Percentiles rank a stretch among this genome's conserved stretches.
These are phyloP conservation scores for Zosterops japonicus DNA, from an alignment of 2,113 vertebrate genomes.

Conservation along the genomic window DNA sequence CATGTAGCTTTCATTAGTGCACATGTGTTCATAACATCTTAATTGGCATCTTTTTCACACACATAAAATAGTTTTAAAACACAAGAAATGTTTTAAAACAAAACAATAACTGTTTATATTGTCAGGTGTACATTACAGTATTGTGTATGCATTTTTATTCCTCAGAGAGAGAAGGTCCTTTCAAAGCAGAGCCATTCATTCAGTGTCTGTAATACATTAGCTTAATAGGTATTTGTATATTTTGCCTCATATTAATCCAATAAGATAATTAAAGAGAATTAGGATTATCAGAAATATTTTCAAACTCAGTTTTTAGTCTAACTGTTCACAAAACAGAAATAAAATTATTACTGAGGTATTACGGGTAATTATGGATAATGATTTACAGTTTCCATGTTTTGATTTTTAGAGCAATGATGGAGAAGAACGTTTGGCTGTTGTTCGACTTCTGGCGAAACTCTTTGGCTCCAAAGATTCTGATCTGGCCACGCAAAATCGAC, in stretches of 20 bases:
- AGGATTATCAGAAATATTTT: neutral
- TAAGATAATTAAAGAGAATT: neutral
- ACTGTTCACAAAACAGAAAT: neutral
- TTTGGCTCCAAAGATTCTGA: slow-evolving; percentile 99
- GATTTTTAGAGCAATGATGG: slow-evolving; percentile 91
- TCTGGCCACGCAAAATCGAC: slow-evolving; percentile 94
- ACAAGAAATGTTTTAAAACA: neutral
- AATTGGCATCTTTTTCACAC: neutral
- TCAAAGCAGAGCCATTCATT: neutral
- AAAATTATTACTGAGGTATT: neutral
- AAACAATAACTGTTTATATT: neutral
- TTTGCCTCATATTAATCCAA: neutral
- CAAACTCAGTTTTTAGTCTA: neutral
- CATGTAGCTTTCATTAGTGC: neutral
- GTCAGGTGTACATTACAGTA: neutral
- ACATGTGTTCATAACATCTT: neutral
- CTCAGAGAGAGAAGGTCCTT: neutral
- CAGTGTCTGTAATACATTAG: neutral
- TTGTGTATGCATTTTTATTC: neutral
- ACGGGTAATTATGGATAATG: neutral
- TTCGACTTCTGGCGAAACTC: slow-evolving; percentile 93
- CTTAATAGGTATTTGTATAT: neutral
- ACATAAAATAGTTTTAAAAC: neutral
- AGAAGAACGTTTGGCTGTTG: slow-evolving; percentile 95
- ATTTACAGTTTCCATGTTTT: slow-evolving; percentile 20